phyloP scores from a whole-genome alignment of 2,797 vertebrate genomes.

The Leucoraja ocellata region DNA sequence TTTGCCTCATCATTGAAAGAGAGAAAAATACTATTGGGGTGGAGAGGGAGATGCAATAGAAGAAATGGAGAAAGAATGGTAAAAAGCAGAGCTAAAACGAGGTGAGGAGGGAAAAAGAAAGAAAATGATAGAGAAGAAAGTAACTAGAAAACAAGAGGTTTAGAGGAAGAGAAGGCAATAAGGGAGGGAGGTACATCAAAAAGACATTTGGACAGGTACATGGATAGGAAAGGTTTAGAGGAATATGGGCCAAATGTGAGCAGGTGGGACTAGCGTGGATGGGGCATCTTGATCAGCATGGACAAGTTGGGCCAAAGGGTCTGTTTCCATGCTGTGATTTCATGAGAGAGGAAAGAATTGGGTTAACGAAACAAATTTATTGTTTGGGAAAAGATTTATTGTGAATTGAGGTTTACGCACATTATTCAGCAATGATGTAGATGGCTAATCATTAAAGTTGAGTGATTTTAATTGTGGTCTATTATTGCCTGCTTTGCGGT shows the following conservation, averaged over 20 bases:
- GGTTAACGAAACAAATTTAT: not conserved
- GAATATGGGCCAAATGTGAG: too few relatives aligned
- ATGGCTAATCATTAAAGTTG: conserved; percentile 14
- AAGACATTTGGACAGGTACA: too few relatives aligned
- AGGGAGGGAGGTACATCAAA: not conserved
- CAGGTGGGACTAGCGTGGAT: too few relatives aligned
- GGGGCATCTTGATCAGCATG: too few relatives aligned
- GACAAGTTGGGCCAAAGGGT: too few relatives aligned
- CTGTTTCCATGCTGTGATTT: too few relatives aligned
- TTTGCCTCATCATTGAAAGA: not conserved
- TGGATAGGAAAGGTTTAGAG: too few relatives aligned
- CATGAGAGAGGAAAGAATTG: not conserved
- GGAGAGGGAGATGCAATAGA: not conserved
- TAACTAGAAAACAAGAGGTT: not conserved
- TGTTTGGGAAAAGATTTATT: not conserved
- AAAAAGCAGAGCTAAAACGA: not conserved
- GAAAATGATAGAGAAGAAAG: not conserved
- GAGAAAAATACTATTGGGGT: not conserved
- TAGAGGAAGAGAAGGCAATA: not conserved
- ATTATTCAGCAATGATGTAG: not conserved
- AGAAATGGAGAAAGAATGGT: not conserved
- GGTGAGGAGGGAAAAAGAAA: not conserved
- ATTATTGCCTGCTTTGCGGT: not conserved
- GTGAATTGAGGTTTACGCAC: not conserved
- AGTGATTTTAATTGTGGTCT: conserved; percentile 9